phyloP scores from a whole-genome alignment of 2,113 vertebrate species.

The Gobio gobio region DNA sequence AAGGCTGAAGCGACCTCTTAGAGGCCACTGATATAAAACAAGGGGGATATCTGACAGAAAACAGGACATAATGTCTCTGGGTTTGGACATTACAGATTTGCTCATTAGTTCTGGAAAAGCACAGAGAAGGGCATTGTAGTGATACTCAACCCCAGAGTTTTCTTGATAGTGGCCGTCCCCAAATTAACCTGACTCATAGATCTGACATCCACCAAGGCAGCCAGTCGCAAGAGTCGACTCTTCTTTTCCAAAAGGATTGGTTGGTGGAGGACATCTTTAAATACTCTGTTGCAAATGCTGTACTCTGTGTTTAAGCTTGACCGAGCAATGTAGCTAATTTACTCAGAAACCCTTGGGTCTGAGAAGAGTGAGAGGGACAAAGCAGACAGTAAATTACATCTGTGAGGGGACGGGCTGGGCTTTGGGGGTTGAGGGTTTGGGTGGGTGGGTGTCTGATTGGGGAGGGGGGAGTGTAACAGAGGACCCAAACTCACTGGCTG shows the following conservation, averaged over 20 bases:
- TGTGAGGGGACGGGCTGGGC: constrained; percentile 61
- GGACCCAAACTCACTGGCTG: constrained; percentile 47
- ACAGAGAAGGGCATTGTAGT: constrained; percentile 59
- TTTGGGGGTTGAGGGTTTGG: constrained; percentile 50
- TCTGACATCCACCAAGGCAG: constrained; percentile 46
- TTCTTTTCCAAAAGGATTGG: constrained; percentile 60
- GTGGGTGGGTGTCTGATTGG: background rate
- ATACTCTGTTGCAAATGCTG: constrained; percentile 70
- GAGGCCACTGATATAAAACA: background rate
- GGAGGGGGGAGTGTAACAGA: background rate
- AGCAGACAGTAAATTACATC: constrained; percentile 74
- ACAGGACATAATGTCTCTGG: constrained; percentile 45
- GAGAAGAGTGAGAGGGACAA: constrained; percentile 68
- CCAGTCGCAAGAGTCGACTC: constrained; percentile 10
- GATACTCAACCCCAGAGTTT: constrained; percentile 57
- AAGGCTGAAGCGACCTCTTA: constrained; percentile 15
- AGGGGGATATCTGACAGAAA: constrained; percentile 18
- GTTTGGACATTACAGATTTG: constrained; percentile 30
- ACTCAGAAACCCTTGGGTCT: constrained; percentile 76
- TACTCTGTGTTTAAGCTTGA: constrained; percentile 79
- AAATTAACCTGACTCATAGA: constrained; percentile 67
- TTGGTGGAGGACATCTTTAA: constrained; percentile 74
- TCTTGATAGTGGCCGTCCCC: constrained; percentile 55
- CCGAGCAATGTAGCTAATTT: constrained; percentile 77
- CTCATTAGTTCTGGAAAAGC: constrained; percentile 49